Conservation (phyloP, 2,797 vertebrate genomes). For the Cuniculus paca region DNA sequence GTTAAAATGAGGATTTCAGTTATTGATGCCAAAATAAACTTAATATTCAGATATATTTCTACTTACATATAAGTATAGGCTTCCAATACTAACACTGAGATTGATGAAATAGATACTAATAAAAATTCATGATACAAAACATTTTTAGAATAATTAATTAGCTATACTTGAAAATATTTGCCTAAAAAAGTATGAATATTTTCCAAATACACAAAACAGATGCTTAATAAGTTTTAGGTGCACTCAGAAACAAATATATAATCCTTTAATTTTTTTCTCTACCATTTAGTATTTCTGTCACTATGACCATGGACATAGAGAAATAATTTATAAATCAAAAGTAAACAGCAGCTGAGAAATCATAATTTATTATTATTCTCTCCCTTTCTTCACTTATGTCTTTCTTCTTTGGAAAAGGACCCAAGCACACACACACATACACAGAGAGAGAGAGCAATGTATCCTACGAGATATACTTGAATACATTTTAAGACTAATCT, state of each 20-base stretch:
- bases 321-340: background rate
- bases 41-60: background rate
- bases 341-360: background rate
- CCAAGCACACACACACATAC: too few species aligned
- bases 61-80: background rate
- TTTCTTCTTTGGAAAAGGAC: background rate
- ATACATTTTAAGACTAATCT: background rate
- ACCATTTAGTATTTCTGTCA: background rate
- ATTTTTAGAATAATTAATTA: background rate
- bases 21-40: background rate
- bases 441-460: background rate
- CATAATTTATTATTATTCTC: background rate
- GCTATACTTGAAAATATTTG: background rate
- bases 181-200: background rate
- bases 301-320: background rate
- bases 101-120: too few species aligned
- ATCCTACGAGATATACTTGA: background rate
- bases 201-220: background rate
- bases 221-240: background rate
- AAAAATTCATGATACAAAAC: too few species aligned
- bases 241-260: background rate
- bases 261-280: background rate
- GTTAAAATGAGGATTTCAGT: background rate
- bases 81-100: too few species aligned
- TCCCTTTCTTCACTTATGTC: background rate